Percentiles rank a stretch among this genome's conserved stretches.
phyloP scores from a whole-genome alignment of 2,113 vertebrate species.

The Butorides virescens region DNA sequence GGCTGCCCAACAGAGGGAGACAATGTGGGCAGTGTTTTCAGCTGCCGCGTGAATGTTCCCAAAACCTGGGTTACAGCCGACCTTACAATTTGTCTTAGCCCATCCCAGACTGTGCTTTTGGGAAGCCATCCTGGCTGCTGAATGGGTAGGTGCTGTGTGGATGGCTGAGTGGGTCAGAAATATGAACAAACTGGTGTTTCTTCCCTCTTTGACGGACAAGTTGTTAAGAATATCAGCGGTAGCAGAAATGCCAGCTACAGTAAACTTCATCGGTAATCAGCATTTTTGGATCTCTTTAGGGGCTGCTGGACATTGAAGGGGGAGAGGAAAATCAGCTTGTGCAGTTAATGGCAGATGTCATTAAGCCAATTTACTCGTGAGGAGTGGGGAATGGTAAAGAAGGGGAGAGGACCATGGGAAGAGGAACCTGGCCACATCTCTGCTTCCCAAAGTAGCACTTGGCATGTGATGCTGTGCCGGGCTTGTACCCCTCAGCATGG shows the following conservation, averaged over 20 bases:
- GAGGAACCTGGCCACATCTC: neutral
- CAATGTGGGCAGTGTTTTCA: neutral
- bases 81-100: neutral
- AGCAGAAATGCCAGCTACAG: neutral
- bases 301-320: neutral
- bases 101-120: neutral
- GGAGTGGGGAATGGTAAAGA: neutral
- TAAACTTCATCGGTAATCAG: neutral
- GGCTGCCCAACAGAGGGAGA: neutral
- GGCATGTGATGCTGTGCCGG: neutral
- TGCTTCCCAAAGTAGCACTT: rapidly evolving
- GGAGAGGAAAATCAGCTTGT: neutral
- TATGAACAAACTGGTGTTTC: neutral
- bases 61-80: neutral
- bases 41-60: neutral
- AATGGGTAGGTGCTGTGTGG: neutral
- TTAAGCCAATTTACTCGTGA: neutral
- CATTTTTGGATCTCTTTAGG: neutral
- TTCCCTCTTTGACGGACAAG: neutral
- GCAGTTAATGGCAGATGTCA: neutral
- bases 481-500: neutral
- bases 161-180: neutral
- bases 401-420: neutral
- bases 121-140: neutral
- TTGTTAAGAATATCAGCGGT: neutral